Evolutionary conservation across 2,888 invertebrate species (phyloP).

Genomic region (Hirtodrosophila trivittata): DNA sequence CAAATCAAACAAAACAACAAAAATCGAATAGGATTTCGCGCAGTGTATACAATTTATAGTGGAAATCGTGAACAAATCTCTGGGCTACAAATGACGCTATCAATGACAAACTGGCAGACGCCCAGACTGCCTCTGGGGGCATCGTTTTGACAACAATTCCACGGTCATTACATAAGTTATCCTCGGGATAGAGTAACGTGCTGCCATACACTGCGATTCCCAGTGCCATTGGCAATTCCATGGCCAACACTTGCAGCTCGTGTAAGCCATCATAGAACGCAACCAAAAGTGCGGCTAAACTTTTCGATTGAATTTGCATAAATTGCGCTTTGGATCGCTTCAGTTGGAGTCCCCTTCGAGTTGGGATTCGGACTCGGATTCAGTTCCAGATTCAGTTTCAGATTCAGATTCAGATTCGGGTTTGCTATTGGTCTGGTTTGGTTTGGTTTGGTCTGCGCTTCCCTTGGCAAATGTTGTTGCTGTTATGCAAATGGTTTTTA

Average conservation of each 20-base stretch:
- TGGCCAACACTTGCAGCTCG: conserved; percentile 42
- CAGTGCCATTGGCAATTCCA: conserved; percentile 11
- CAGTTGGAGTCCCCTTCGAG: conserved; percentile 21
- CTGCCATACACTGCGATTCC: conserved; percentile 22
- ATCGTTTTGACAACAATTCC: conserved; percentile 47
- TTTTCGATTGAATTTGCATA: conserved; percentile 81
- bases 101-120: conserved; percentile 32
- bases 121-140: conserved; percentile 16
- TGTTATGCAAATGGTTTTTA: conserved; percentile 69
- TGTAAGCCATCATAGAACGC: conserved; percentile 66
- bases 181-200: conserved; percentile 14
- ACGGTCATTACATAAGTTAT: conserved; percentile 52
- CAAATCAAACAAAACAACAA: background rate
- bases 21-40: too few species aligned
- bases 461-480: conserved; percentile 40
- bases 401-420: conserved; percentile 27
- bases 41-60: conserved; percentile 1
- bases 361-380: conserved; percentile 11
- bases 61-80: conserved; percentile 3
- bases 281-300: conserved; percentile 76
- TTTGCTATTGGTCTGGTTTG: conserved; percentile 2
- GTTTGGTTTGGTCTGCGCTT: conserved; percentile 34
- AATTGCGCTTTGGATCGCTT: conserved; percentile 63
- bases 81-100: conserved; percentile 33
- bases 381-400: conserved; percentile 23